Evolutionary conservation across 2,888 invertebrate species (phyloP).

Genomic region (Nematopogon swammerdamellus): DNA sequence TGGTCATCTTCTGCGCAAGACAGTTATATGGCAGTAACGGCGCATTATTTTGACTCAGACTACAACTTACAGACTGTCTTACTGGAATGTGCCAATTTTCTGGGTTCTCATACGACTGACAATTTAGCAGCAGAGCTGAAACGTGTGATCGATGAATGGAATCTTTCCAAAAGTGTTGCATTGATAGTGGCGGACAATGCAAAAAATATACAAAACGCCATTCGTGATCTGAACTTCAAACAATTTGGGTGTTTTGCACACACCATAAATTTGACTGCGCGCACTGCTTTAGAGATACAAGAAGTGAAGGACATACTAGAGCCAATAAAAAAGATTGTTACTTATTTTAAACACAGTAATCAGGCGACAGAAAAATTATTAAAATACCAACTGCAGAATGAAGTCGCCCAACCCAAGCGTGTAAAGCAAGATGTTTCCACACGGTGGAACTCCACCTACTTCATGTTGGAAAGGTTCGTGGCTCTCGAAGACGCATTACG

Average conservation of each 20-base stretch:
- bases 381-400: constrained; percentile 1
- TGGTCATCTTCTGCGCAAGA: not conserved
- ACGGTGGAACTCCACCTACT: constrained; percentile 7
- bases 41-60: not conserved
- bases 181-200: not conserved
- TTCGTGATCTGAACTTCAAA: not conserved
- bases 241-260: constrained; percentile 4
- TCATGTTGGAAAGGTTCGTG: constrained; percentile 6
- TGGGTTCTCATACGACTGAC: not conserved
- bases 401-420: constrained; percentile 2
- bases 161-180: not conserved
- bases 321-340: not conserved
- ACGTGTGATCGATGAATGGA: not conserved
- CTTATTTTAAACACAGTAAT: not conserved
- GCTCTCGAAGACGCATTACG: constrained; percentile 5
- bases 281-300: not conserved
- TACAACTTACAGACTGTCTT: not conserved
- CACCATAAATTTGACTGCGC: constrained; percentile 4
- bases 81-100: not conserved
- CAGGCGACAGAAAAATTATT: constrained; percentile 1
- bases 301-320: not conserved
- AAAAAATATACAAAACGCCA: not conserved
- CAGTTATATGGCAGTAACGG: not conserved
- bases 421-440: constrained; percentile 8
- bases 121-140: not conserved